These are phyloP conservation scores for Cyanistes caeruleus DNA, from an alignment of 2,113 vertebrate genomes.

Conservation along the genomic window DNA sequence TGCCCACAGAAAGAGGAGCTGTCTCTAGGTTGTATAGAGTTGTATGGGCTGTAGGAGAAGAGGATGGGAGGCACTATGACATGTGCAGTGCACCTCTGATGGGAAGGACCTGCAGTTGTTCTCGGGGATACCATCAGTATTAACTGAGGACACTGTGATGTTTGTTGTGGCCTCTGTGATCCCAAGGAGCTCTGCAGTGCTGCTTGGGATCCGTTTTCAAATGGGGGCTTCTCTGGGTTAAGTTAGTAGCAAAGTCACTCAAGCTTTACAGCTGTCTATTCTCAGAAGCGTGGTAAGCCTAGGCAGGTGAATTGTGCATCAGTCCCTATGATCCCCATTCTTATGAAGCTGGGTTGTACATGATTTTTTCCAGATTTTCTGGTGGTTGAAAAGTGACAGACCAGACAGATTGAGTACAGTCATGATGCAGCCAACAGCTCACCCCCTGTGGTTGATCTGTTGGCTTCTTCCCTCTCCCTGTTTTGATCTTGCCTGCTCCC, in stretches of 20 bases:
- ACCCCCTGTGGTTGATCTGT: not conserved
- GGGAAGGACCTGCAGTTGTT: not conserved
- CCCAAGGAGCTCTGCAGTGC: fast-evolving
- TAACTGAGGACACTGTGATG: not conserved
- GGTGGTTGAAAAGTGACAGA: not conserved
- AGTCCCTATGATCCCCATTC: fast-evolving
- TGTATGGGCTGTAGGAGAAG: fast-evolving
- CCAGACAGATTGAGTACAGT: not conserved
- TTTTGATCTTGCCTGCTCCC: not conserved
- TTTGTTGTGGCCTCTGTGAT: not conserved
- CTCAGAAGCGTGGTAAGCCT: not conserved
- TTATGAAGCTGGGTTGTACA: not conserved
- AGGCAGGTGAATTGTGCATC: not conserved
- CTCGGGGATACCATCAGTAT: not conserved
- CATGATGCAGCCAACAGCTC: not conserved
- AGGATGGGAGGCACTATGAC: not conserved
- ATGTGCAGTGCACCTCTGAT: fast-evolving
- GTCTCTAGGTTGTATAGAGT: not conserved
- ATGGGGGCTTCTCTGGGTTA: not conserved
- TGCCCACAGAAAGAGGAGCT: not conserved
- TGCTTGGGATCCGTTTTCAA: not conserved
- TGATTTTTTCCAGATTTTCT: not conserved
- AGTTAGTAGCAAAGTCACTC: not conserved
- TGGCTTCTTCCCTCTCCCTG: not conserved
- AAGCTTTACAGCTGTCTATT: not conserved